These are phyloP conservation scores for Prinia subflava DNA, from an alignment of 2,113 vertebrate species.

Conservation along the genomic window DNA sequence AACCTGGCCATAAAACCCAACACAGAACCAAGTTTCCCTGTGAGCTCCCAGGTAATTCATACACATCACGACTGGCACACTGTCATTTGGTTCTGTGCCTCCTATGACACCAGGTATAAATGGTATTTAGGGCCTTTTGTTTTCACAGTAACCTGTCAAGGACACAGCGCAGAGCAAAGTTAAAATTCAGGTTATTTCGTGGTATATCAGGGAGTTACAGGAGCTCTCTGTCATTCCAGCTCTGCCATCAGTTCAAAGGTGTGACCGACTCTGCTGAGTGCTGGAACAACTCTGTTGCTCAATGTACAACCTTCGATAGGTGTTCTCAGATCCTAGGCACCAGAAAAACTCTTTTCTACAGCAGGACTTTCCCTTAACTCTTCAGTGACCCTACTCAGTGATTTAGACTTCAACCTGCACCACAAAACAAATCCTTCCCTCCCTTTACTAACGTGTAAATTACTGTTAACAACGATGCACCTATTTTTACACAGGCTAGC, in stretches of 20 bases:
- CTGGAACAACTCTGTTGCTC: background rate
- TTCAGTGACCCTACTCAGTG: background rate
- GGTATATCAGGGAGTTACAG: background rate
- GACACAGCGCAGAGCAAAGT: background rate
- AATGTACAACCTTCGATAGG: background rate
- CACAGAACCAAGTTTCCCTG: background rate
- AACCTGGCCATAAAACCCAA: background rate
- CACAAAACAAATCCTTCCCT: background rate
- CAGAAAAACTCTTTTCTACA: background rate
- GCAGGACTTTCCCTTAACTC: background rate
- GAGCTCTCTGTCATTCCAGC: background rate
- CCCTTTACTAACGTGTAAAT: background rate
- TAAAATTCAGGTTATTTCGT: background rate
- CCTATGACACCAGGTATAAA: background rate
- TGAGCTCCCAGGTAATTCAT: background rate
- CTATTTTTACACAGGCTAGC: background rate
- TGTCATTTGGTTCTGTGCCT: background rate
- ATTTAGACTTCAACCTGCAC: background rate
- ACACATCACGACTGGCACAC: background rate
- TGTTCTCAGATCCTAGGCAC: background rate
- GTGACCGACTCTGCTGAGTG: background rate
- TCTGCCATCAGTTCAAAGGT: background rate
- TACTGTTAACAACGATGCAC: fast-evolving
- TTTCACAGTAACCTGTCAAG: background rate
- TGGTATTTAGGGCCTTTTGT: background rate